Evolutionary conservation across 2,888 invertebrate species (phyloP).

Genomic region (Lithophane ornitopus): DNA sequence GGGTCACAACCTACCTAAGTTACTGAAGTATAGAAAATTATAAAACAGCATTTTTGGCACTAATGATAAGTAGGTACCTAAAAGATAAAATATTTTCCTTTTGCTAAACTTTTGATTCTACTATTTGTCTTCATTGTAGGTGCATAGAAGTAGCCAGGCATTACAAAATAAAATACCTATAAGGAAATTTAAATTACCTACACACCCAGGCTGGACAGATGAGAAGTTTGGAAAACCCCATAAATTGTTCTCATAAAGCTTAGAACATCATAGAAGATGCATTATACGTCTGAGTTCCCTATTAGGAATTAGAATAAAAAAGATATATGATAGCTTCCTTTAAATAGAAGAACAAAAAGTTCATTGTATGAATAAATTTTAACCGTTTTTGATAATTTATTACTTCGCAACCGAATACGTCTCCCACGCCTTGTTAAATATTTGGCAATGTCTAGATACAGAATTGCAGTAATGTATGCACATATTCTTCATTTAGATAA

Average conservation of each 20-base stretch:
- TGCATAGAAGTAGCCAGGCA: background rate
- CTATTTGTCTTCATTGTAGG: background rate
- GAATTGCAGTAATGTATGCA: conserved; percentile 50
- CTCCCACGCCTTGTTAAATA: conserved; percentile 61
- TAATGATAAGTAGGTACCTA: too few species aligned
- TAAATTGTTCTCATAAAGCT: conserved; percentile 15
- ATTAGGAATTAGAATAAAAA: conserved; percentile 33
- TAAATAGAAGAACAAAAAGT: conserved; percentile 34
- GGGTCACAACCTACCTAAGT: too few species aligned
- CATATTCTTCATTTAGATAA: conserved; percentile 33
- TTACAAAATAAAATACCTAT: conserved; percentile 1
- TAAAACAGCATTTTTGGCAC: background rate
- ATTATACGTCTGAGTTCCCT: conserved; percentile 10
- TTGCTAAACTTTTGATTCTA: background rate
- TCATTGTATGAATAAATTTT: conserved; percentile 52
- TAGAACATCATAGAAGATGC: conserved; percentile 14
- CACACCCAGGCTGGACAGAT: background rate
- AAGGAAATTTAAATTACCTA: background rate
- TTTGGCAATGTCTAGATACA: conserved; percentile 60
- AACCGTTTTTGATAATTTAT: conserved; percentile 63
- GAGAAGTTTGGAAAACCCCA: conserved; percentile 10
- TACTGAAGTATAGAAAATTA: background rate
- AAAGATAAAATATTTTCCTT: background rate
- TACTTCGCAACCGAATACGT: conserved; percentile 47
- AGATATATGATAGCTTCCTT: conserved; percentile 45